Conservation (phyloP, 2,113 vertebrate genomes). For the Puma concolor region DNA sequence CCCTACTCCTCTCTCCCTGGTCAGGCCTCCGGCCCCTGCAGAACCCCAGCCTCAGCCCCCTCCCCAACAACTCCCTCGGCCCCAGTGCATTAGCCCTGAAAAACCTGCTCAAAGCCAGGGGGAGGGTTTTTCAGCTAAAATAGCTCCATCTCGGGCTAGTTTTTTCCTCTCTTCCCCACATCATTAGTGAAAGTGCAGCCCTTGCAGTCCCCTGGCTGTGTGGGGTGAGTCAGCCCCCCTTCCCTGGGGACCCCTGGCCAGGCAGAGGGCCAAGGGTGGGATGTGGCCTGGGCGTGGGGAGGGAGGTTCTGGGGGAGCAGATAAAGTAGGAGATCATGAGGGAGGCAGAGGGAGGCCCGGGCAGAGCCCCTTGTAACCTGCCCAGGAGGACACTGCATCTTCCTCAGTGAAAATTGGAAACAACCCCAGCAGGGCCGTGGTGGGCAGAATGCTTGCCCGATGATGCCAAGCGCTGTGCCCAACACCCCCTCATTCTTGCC, state of each 20-base stretch:
- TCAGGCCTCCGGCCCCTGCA: background rate
- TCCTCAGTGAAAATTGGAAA: background rate
- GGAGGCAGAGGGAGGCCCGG: no score
- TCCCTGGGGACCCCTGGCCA: background rate
- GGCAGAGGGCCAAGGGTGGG: background rate
- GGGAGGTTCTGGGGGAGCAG: background rate
- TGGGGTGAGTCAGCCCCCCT: background rate
- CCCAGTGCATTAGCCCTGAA: background rate
- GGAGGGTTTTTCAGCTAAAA: conserved; percentile 41
- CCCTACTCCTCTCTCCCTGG: background rate
- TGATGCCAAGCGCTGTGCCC: fast-evolving
- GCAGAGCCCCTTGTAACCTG: background rate
- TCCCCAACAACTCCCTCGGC: background rate
- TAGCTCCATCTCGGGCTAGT: background rate
- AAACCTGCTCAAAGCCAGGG: background rate
- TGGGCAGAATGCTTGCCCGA: background rate
- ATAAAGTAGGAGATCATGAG: fast-evolving
- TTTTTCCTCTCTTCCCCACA: background rate
- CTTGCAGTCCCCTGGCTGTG: background rate
- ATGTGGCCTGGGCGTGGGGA: background rate
- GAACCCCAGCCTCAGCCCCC: background rate
- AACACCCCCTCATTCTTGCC: background rate
- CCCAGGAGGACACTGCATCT: background rate
- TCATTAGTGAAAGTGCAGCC: conserved; percentile 15
- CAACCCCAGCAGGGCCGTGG: background rate